Evolutionary conservation across 2,797 vertebrate genomes (phyloP).

Genomic region (Tympanoctomys barrerae): DNA sequence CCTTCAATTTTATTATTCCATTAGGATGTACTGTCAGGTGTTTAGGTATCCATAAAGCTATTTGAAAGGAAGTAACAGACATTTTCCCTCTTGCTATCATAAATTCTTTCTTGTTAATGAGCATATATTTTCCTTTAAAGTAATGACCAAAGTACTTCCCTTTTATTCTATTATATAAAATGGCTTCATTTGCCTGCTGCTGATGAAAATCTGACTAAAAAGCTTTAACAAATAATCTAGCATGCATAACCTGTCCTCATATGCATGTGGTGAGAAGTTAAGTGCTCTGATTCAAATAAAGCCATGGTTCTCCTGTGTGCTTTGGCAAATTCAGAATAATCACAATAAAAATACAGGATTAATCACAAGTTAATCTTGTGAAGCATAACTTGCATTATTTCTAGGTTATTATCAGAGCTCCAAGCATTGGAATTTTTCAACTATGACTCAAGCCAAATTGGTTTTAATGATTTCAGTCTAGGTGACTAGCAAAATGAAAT

Average conservation of each 20-base stretch:
- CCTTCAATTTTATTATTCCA: background rate
- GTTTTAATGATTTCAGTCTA: conserved; percentile 61
- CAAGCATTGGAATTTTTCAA: conserved; percentile 25
- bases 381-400: conserved; percentile 54
- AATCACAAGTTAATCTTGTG: conserved; percentile 61
- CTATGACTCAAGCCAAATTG: conserved; percentile 59
- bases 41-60: background rate
- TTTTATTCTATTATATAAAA: conserved; percentile 54
- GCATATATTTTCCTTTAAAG: conserved; percentile 4
- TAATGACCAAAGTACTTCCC: background rate
- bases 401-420: conserved; percentile 48
- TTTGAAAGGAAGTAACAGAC: background rate
- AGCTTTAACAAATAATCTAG: background rate
- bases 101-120: conserved; percentile 28
- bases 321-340: conserved; percentile 58
- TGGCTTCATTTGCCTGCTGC: background rate
- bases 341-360: conserved; percentile 60
- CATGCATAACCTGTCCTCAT: background rate
- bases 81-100: background rate
- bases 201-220: conserved; percentile 32
- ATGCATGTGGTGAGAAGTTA: conserved; percentile 46
- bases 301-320: background rate
- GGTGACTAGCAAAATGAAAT: conserved; percentile 44
- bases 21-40: background rate
- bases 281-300: conserved; percentile 7